phyloP scores from a whole-genome alignment of 2,888 invertebrate species.

The Tetranychus piercei region DNA sequence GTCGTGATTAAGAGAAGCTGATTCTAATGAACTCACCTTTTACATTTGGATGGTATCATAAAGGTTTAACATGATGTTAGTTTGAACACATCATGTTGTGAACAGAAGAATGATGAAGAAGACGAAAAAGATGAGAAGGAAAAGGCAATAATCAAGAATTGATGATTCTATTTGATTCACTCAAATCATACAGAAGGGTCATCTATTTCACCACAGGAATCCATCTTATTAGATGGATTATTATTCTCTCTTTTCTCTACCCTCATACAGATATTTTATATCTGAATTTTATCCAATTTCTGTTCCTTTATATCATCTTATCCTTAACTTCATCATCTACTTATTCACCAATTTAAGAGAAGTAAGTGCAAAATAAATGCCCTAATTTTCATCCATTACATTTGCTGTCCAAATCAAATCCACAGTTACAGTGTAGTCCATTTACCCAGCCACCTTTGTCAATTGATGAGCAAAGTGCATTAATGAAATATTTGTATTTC shows the following conservation, averaged over 20 bases:
- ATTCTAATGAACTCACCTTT: background rate
- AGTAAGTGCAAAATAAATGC: no score
- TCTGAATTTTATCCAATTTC: no score
- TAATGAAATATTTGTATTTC: no score
- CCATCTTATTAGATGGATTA: background rate
- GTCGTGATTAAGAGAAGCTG: no score
- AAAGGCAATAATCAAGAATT: background rate
- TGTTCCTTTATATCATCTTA: background rate
- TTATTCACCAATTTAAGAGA: background rate
- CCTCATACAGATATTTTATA: no score
- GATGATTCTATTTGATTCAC: background rate
- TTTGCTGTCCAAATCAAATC: no score
- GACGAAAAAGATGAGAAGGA: background rate
- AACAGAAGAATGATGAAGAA: no score
- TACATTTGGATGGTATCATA: background rate
- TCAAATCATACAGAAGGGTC: background rate
- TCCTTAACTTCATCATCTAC: background rate
- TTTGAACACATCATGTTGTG: background rate
- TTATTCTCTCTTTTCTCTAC: background rate
- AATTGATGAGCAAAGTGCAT: no score
- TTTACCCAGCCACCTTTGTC: no score
- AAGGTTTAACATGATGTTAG: background rate
- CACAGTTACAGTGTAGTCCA: no score
- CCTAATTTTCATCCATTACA: no score
- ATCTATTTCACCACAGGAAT: slow-evolving; percentile 1